These are phyloP conservation scores for Syrista parreyssii DNA, from an alignment of 2,888 invertebrate genomes.

Conservation along the genomic window DNA sequence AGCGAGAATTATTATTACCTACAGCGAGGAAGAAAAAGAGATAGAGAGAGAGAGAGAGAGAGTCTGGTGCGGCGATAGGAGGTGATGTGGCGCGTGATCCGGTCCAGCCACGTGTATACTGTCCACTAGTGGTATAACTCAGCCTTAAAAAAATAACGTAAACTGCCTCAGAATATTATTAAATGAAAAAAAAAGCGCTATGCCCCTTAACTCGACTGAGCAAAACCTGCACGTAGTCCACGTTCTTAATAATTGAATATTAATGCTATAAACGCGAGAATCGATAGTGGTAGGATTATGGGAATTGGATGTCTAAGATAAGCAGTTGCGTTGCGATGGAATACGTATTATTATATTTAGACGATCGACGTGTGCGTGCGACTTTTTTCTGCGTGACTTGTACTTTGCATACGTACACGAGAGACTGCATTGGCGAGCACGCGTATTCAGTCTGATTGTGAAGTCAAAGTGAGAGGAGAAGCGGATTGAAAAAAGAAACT, in stretches of 20 bases:
- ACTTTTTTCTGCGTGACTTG: too few relatives aligned
- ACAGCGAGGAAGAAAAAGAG: not conserved
- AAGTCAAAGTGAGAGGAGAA: not conserved
- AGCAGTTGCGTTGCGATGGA: too few relatives aligned
- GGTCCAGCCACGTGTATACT: conserved; percentile 24
- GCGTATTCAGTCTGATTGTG: not conserved
- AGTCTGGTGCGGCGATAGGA: conserved; percentile 5
- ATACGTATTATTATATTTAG: too few relatives aligned
- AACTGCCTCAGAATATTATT: conserved; percentile 47
- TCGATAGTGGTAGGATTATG: too few relatives aligned
- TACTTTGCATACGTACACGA: too few relatives aligned
- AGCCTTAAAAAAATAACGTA: conserved; percentile 46
- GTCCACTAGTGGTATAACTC: conserved; percentile 44
- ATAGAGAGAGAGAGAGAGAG: conserved; percentile 7
- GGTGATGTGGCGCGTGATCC: not conserved
- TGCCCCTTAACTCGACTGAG: conserved; percentile 42
- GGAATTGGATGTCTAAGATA: too few relatives aligned
- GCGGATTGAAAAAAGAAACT: not conserved
- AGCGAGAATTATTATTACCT: conserved; percentile 9
- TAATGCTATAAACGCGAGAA: too few relatives aligned
- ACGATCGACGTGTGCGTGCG: too few relatives aligned
- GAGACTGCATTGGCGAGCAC: too few relatives aligned
- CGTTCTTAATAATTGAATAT: too few relatives aligned
- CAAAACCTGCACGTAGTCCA: conserved; percentile 4
- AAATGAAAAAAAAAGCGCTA: conserved; percentile 39